Base-by-base conservation (phyloP, 2,797 vertebrate species). In the Capromys pilorides region DNA sequence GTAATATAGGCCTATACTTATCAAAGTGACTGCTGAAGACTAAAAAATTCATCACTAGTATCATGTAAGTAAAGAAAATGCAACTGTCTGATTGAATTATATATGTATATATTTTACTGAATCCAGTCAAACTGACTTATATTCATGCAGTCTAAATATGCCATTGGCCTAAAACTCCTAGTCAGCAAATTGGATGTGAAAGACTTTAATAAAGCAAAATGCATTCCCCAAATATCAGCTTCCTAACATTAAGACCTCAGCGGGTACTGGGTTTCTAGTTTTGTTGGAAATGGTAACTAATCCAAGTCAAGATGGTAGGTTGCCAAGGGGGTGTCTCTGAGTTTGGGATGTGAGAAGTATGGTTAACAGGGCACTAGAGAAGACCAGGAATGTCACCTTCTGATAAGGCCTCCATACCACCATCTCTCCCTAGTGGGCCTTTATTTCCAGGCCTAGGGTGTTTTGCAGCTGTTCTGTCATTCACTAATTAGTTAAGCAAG, bases 181-280 rank as follows among this genome's bases (percentile, higher is more conserved):
- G 77, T 51, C 57, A 84, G 66, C 78, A 80, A 94, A 85, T 71
- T 85, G 57, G 36, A 95, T 87, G 49, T 90, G 91, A 96, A 97
- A 80, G 83, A 86, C 89, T 93, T 94, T 78, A 77, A 92, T 90
- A 91, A 91, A 95, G 26, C 41, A 77, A 51, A 41, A 71, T 18
- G 5, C n/a, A 45, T 69, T 85, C 45, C 16, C 24, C 12, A 85
- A 59, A 85, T 79, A 93, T 33, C 73, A 93, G 61, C 59, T 96
- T 94, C 78, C 64, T 96, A 57, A 54, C 28, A 12, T 62, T 45
- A 49, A 54, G 61, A 49, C 57, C 69, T 61, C 5, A 18, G 28
- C 36, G 84, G 33, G 62, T 77, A 11, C 64, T 86, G 33, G 33
- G 6, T 82, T 96, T 83, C 86, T 75, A 13, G 41, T 80, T 82